Percentiles rank a stretch among this genome's conserved stretches.
These are phyloP conservation scores for Coluber constrictor DNA, from an alignment of 2,797 vertebrate genomes.

Conservation along the genomic window DNA sequence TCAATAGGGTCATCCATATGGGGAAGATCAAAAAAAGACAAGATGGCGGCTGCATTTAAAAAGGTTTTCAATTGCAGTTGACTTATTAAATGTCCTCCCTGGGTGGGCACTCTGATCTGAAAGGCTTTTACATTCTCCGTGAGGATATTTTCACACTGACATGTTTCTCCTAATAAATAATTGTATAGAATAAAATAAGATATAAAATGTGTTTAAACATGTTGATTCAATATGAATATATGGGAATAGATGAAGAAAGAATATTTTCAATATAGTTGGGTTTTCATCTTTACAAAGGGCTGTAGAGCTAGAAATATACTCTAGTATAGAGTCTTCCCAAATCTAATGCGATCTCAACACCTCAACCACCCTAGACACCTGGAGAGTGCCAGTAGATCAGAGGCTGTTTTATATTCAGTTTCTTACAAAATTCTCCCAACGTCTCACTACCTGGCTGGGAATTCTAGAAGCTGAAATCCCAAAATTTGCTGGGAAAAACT, in stretches of 20 bases:
- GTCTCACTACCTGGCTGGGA: background rate
- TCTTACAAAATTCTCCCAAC: background rate
- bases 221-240: too few relatives aligned
- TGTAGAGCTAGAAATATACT: background rate
- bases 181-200: too few relatives aligned
- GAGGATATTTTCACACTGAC: background rate
- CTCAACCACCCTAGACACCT: background rate
- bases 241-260: too few relatives aligned
- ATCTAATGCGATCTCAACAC: background rate
- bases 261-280: background rate
- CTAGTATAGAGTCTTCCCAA: background rate
- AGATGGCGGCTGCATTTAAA: background rate
- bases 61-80: too few relatives aligned
- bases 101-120: too few relatives aligned
- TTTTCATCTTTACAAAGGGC: background rate
- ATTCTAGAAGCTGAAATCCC: background rate
- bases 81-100: too few relatives aligned
- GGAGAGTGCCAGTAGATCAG: background rate
- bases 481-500: background rate
- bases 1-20: background rate
- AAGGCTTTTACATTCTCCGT: too few relatives aligned
- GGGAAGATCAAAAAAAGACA: background rate
- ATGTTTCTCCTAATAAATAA: too few relatives aligned
- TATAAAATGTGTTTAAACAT: too few relatives aligned
- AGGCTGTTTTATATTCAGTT: background rate